phyloP scores from a whole-genome alignment of 2,888 invertebrate genomes.

The Dendrolimus pini region DNA sequence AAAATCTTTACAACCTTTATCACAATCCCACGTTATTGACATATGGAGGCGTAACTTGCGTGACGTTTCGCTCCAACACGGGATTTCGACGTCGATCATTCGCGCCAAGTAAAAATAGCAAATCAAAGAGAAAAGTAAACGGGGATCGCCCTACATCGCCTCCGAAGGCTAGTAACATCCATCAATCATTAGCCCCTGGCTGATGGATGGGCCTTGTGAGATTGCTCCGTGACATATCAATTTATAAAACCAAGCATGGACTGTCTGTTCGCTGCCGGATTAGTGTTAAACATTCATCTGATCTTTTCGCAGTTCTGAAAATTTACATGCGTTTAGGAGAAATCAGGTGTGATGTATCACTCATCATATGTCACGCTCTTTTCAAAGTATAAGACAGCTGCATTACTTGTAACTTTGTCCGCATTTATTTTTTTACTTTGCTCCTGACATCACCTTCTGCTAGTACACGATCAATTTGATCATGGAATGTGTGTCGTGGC shows the following conservation, averaged over 20 bases:
- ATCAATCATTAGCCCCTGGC: slow-evolving; percentile 60
- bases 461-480: too few relatives aligned
- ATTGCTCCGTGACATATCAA: slow-evolving; percentile 67
- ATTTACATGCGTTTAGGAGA: neutral
- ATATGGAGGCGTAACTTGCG: neutral
- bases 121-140: slow-evolving; percentile 22
- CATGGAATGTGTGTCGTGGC: too few relatives aligned
- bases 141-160: slow-evolving; percentile 13
- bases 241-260: slow-evolving; percentile 70
- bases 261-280: slow-evolving; percentile 49
- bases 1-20: neutral
- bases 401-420: too few relatives aligned
- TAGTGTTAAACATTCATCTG: slow-evolving; percentile 35
- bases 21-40: neutral
- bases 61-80: neutral
- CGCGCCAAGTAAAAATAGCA: slow-evolving; percentile 13
- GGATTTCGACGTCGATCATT: neutral
- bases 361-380: too few relatives aligned
- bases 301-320: neutral
- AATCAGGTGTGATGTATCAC: neutral
- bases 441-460: too few relatives aligned
- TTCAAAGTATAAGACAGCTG: too few relatives aligned
- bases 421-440: too few relatives aligned
- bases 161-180: slow-evolving; percentile 10
- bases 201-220: slow-evolving; percentile 58